A percentile compares a stretch with the other conserved stretches of the same genome.
phyloP scores from a whole-genome alignment of 1,140 invertebrate species.

The Chymomyza costata region DNA sequence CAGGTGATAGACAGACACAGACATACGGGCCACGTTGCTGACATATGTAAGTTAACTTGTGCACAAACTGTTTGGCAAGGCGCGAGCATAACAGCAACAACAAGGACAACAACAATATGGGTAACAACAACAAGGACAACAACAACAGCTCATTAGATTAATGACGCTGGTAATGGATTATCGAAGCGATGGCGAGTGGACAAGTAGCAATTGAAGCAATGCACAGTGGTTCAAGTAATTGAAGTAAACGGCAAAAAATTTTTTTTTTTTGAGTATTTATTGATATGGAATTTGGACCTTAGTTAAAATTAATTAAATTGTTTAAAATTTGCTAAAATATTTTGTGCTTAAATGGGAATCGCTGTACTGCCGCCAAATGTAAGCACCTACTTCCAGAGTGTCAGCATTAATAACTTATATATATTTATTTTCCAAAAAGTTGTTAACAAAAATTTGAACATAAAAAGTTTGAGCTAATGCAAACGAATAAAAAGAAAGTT shows the following conservation, averaged over 20 bases:
- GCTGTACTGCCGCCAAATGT: too few species aligned
- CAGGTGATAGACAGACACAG: slow-evolving; percentile 64
- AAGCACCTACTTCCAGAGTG: too few species aligned
- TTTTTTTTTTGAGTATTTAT: too few species aligned
- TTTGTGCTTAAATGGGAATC: too few species aligned
- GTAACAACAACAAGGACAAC: slow-evolving; percentile 14
- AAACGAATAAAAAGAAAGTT: too few species aligned
- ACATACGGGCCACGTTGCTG: slow-evolving; percentile 41
- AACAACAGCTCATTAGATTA: slow-evolving; percentile 67
- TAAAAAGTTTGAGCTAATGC: too few species aligned
- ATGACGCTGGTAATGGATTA: slow-evolving; percentile 71
- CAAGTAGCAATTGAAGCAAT: slow-evolving; percentile 28
- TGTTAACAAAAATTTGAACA: too few species aligned
- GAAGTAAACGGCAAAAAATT: slow-evolving; percentile 50
- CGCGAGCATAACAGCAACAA: slow-evolving; percentile 13
- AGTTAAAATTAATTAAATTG: too few species aligned
- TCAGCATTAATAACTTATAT: too few species aligned
- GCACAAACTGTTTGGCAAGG: slow-evolving; percentile 22
- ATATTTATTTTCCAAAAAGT: too few species aligned
- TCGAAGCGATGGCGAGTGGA: slow-evolving; percentile 26
- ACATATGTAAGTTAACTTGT: slow-evolving; percentile 50
- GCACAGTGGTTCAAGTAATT: slow-evolving; percentile 29
- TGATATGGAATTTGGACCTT: too few species aligned
- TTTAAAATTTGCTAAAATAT: too few species aligned
- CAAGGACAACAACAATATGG: slow-evolving; percentile 1